Base-by-base conservation (phyloP, 1,140 invertebrate genomes). In the Trichogramma pretiosum region DNA sequence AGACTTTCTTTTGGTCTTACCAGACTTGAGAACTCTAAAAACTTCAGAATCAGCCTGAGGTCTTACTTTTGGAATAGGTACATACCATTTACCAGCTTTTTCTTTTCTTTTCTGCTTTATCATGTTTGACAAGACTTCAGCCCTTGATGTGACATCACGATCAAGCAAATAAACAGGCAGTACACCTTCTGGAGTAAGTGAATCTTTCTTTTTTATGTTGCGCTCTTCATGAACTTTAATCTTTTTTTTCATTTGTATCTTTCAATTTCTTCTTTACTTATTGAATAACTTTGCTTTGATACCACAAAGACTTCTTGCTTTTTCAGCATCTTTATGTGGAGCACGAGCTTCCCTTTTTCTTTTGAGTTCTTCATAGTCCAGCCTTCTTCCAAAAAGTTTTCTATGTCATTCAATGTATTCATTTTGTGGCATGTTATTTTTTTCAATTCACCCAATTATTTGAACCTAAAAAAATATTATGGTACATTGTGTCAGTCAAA, bases 61-160 rank as follows among this genome's bases (percentile, higher is more conserved):
- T 63, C 83, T 81, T 0, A 99, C 95, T 82, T 99, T 98, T 0
- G 97, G 96, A 60, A 99, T 86, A 0, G 97, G 97, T 0, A 99
- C 97, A 62, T 98, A 91, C 94, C 95, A 99, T 80, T 99, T 99
- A 0, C 95, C 97, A 46, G 93, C 94, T 65, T 99, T 99, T 71
- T 99, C 96, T 72, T 99, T 99, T 2, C 97, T 78, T 71, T 99
- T 99, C 68, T 99, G 95, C 75, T 99, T 99, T 47, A 99, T 96
- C 87, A 97, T 98, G 65, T 98, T 99, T 0, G 94, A 98, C 0
- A 99, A 73, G 16, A 98, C 85, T 74, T 98, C 99, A 3, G 94
- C 92, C 38, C 86, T 77, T 3, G 83, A 85, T 56, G 97, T 89
- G n/a, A 89, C 81, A 74, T 98, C 89, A 74, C 97, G 82, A 76